Evolutionary conservation across 2,888 invertebrate species (phyloP), one percentile per base, ranked within the genome.

Genomic region (Digitonthophagus gazella): DNA sequence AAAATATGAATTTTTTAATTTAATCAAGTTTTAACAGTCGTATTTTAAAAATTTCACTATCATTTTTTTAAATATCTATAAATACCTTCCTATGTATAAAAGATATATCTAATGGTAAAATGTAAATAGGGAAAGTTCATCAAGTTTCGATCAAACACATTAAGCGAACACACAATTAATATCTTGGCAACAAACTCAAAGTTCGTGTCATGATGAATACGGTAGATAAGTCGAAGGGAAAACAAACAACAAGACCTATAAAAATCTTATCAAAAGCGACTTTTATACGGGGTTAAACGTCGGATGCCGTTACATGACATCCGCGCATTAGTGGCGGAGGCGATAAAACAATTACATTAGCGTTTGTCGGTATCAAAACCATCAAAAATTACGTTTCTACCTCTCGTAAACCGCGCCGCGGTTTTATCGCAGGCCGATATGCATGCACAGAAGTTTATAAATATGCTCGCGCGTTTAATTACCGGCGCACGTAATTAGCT

Each of bases 381-480:
- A 61, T 61, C 61, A 61, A 61, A 61, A 61, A 61, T 61, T 61
- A 61, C 61, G 61, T 18, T 19, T 19, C 61, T 19, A 16, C 61
- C 18, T 61, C 61, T 20, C 18, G 18, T 61, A 19, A 44, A 6
- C 28, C 3, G 28, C 11, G 11, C n/a, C 28, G 28, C 4, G 61
- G 18, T 15, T 6, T 61, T 61, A 61, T 61, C 61, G 61, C 19
- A 8, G 14, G 58, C 58, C 28, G 11, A 44, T 44, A 44, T 8
- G 18, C 58, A 58, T 58, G 58, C 58, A 58, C 16, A 11, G 58
- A 15, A 61, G 18, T 61, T n/a, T 61, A 19, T 61, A 61, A 61
- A 61, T 61, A 61, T 61, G 20, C 61, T n/a, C 18, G 18, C 57
- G 16, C 61, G 61, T 61, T 61, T 61, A 61, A 61, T 61, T 61